Evolutionary conservation across 1,140 invertebrate species (phyloP).

Genomic region (Eriosoma lanigerum): DNA sequence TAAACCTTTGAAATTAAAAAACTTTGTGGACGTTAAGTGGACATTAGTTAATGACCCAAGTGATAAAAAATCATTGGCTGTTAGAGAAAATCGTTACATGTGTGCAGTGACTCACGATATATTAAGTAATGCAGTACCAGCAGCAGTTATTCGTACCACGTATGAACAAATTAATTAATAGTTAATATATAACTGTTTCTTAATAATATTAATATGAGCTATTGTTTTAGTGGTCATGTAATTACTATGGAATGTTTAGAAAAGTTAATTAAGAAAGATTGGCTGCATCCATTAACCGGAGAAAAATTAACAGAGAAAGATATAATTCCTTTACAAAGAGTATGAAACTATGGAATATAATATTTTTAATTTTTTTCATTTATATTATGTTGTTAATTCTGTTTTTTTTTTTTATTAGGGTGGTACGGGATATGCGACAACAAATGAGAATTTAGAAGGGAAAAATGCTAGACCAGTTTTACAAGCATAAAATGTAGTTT

Average conservation of each 20-base stretch:
- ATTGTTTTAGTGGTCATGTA: constrained; percentile 79
- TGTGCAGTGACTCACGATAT: constrained; percentile 97
- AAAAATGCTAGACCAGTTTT: constrained; percentile 84
- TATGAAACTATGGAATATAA: constrained; percentile 58
- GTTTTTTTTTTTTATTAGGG: constrained; percentile 64
- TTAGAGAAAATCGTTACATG: constrained; percentile 89
- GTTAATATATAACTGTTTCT: not conserved
- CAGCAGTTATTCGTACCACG: constrained; percentile 88
- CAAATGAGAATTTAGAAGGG: constrained; percentile 80
- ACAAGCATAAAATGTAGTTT: constrained; percentile 66
- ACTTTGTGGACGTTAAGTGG: constrained; percentile 92
- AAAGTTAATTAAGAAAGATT: constrained; percentile 95
- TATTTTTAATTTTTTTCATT: too few species aligned
- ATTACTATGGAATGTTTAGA: constrained; percentile 96
- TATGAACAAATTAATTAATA: constrained; percentile 61
- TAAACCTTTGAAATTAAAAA: constrained; percentile 85
- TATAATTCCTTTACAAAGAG: constrained; percentile 87
- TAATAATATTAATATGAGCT: constrained; percentile 51
- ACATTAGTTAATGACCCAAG: constrained; percentile 83
- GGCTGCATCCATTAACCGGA: constrained; percentile 91
- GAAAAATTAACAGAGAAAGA: constrained; percentile 88
- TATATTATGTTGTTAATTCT: too few species aligned
- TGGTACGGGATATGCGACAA: constrained; percentile 90
- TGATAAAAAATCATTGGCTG: constrained; percentile 78
- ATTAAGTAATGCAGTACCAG: constrained; percentile 90